These are phyloP conservation scores for Paralichthys olivaceus DNA, from an alignment of 2,113 vertebrate genomes.

Conservation along the genomic window DNA sequence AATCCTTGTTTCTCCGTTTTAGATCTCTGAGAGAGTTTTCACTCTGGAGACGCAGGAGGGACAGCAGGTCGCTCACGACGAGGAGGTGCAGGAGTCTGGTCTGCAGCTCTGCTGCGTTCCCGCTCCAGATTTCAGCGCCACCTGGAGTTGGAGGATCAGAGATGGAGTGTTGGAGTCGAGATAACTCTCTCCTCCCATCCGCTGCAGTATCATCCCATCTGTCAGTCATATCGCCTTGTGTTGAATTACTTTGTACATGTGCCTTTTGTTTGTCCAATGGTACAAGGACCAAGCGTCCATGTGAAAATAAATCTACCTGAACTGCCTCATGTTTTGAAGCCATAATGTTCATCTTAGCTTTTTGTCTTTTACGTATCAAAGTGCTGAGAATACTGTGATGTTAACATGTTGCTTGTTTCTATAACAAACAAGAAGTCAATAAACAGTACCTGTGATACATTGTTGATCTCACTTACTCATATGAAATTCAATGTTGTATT, in stretches of 20 bases:
- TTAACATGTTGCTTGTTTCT: slow-evolving; percentile 10
- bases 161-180: slow-evolving; percentile 87
- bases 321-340: background rate
- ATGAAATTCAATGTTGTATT: background rate
- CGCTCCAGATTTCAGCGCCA: slow-evolving; percentile 87
- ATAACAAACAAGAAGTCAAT: slow-evolving; percentile 16
- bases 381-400: slow-evolving; percentile 1
- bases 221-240: background rate
- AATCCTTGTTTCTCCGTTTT: background rate
- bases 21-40: slow-evolving; percentile 92
- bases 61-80: slow-evolving; percentile 84
- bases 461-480: background rate
- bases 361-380: background rate
- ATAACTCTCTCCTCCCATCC: slow-evolving; percentile 22
- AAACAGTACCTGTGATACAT: slow-evolving; percentile 16
- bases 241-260: background rate
- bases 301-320: background rate
- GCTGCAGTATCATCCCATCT: background rate
- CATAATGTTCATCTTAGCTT: background rate
- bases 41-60: slow-evolving; percentile 90
- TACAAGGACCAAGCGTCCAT: background rate
- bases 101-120: slow-evolving; percentile 89
- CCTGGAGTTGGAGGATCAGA: slow-evolving; percentile 92
- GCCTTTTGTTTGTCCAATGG: background rate
- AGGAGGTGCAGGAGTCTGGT: slow-evolving; percentile 89